Conservation (phyloP, 2,113 vertebrate genomes). For the Lutjanus erythropterus region DNA sequence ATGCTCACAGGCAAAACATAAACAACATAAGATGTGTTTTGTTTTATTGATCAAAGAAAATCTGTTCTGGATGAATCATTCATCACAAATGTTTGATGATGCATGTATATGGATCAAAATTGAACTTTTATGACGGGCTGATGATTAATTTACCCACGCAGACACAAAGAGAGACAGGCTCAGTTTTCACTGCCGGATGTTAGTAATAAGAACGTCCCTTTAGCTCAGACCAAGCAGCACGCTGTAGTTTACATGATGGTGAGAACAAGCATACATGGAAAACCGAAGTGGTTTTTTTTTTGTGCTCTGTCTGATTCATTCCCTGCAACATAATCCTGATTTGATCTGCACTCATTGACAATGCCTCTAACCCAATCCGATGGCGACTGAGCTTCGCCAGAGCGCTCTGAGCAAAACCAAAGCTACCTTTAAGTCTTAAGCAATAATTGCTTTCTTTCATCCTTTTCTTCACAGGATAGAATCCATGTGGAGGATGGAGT, state of each 20-base stretch:
- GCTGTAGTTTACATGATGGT: not conserved
- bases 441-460: slow-evolving; percentile 70
- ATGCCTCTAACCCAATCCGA: slow-evolving; percentile 31
- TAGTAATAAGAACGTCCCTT: not conserved
- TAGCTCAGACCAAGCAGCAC: not conserved
- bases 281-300: slow-evolving; percentile 26
- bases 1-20: not conserved
- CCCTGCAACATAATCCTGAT: slow-evolving; percentile 40
- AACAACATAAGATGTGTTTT: not conserved
- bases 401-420: slow-evolving; percentile 39
- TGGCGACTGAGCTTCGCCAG: slow-evolving; percentile 45
- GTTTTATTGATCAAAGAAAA: not conserved
- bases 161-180: not conserved
- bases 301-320: slow-evolving; percentile 31
- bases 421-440: slow-evolving; percentile 47
- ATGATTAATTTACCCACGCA: not conserved
- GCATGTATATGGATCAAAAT: not conserved
- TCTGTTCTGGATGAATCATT: not conserved
- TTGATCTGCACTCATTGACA: slow-evolving; percentile 52
- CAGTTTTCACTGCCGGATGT: not conserved
- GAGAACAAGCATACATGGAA: slow-evolving; percentile 17
- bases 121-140: not conserved
- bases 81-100: slow-evolving; percentile 3
- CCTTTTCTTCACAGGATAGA: slow-evolving; percentile 90
- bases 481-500: slow-evolving; percentile 92